Conservation (phyloP, 2,888 invertebrate genomes). For the Hybos culiciformis region DNA sequence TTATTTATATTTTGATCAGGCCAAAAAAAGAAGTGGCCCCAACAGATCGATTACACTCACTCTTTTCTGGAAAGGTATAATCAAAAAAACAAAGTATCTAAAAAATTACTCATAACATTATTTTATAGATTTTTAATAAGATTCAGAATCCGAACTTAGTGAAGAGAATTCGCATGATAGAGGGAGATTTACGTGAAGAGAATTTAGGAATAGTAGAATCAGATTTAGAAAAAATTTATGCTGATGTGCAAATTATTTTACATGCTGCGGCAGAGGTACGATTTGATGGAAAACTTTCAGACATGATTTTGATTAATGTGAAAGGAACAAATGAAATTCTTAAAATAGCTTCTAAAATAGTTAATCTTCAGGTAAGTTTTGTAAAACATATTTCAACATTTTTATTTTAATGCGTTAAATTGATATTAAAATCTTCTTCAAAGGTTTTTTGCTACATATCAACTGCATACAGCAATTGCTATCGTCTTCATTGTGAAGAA, state of each 20-base stretch:
- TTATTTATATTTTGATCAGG: conserved; percentile 15
- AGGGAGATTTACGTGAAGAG: conserved; percentile 17
- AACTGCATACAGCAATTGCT: conserved; percentile 11
- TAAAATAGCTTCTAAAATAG: conserved; percentile 6
- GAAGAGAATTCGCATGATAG: conserved; percentile 16
- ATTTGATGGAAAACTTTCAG: conserved; percentile 11
- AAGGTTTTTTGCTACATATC: conserved; percentile 12
- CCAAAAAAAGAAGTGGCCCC: conserved; percentile 14
- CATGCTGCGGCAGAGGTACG: conserved; percentile 13
- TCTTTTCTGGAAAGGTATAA: conserved; percentile 13
- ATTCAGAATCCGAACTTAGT: conserved; percentile 14
- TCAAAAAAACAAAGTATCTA: too few species aligned
- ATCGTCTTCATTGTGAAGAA: conserved; percentile 5
- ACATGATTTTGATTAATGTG: conserved; percentile 10
- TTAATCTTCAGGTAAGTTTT: conserved; percentile 4
- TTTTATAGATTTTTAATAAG: conserved; percentile 11
- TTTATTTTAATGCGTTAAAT: background rate
- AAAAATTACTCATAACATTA: too few species aligned
- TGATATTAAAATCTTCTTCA: background rate
- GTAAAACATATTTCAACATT: background rate
- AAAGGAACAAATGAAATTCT: conserved; percentile 14
- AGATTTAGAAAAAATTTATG: conserved; percentile 10
- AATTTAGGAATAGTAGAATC: conserved; percentile 15
- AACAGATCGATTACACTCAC: conserved; percentile 13
- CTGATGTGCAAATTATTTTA: conserved; percentile 12